A percentile compares a stretch with the other conserved stretches of the same genome.
These are phyloP conservation scores for Apodemia duryi DNA, from an alignment of 2,888 invertebrate genomes.

Conservation along the genomic window DNA sequence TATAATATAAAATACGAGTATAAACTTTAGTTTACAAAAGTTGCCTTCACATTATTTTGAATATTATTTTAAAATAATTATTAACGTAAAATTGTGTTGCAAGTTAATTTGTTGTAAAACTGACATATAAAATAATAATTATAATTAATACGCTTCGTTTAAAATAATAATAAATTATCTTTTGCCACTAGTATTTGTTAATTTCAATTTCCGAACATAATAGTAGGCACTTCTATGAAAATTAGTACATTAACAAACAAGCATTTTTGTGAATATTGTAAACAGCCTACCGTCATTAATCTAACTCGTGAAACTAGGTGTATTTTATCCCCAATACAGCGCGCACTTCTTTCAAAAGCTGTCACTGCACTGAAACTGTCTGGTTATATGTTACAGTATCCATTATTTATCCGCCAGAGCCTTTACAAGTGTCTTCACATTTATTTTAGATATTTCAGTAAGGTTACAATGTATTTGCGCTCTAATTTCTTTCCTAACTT, in stretches of 20 bases:
- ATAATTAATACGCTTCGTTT: too few species aligned
- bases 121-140: too few species aligned
- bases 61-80: too few species aligned
- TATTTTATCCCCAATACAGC: slow-evolving; percentile 22
- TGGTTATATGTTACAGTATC: slow-evolving; percentile 20
- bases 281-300: slow-evolving; percentile 12
- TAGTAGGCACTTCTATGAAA: neutral
- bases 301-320: slow-evolving; percentile 1
- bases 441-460: slow-evolving; percentile 17
- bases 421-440: slow-evolving; percentile 14
- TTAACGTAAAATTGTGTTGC: too few species aligned
- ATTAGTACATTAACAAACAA: neutral
- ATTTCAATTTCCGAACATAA: neutral
- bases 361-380: slow-evolving; percentile 40
- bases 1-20: too few species aligned
- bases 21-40: too few species aligned
- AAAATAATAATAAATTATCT: too few species aligned
- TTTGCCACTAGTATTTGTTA: too few species aligned
- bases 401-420: slow-evolving; percentile 23
- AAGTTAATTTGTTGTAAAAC: too few species aligned
- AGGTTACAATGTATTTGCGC: neutral
- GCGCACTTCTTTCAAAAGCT: slow-evolving; percentile 40
- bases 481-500: slow-evolving; percentile 2
- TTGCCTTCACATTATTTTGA: too few species aligned
- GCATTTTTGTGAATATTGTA: slow-evolving; percentile 3